phyloP scores from a whole-genome alignment of 92 coral and sea anemone species.

The Palythoa grandiflora region DNA sequence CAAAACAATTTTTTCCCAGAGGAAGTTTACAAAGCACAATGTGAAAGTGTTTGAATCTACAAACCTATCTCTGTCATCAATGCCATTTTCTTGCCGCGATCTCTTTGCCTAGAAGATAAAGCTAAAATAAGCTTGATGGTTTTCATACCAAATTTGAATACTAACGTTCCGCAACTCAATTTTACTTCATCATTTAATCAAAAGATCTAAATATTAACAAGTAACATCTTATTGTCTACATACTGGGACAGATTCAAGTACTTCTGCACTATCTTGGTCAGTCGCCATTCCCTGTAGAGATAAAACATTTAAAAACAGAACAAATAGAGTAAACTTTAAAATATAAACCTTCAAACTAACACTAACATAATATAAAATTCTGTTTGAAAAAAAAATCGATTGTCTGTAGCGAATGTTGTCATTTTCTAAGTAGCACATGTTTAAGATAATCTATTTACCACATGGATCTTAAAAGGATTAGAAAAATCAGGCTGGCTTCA shows the following conservation, averaged over 20 bases:
- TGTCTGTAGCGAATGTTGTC: neutral
- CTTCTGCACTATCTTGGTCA: conserved; percentile 87
- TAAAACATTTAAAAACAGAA: neutral
- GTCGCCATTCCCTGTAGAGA: conserved; percentile 83
- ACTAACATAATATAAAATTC: neutral
- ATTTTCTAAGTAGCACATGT: conserved; percentile 35
- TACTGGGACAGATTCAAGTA: conserved; percentile 86
- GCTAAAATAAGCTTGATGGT: conserved; percentile 5
- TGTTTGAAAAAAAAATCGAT: neutral
- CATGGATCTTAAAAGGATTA: conserved; percentile 2
- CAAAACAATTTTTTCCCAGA: neutral
- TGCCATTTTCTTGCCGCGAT: conserved; percentile 81
- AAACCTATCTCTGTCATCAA: conserved; percentile 86
- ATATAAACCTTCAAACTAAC: neutral
- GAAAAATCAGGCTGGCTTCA: neutral
- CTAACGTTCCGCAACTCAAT: neutral
- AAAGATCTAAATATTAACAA: neutral
- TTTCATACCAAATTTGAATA: conserved; percentile 4
- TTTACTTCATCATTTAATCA: conserved; percentile 5
- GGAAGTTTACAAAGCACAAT: conserved; percentile 36
- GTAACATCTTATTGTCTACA: conserved; percentile 44
- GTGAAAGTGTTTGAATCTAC: conserved; percentile 35
- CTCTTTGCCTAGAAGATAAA: conserved; percentile 82
- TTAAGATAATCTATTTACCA: conserved; percentile 13
- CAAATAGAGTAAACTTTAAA: neutral